phyloP scores from a whole-genome alignment of 2,113 vertebrate species.

The Alosa alosa region DNA sequence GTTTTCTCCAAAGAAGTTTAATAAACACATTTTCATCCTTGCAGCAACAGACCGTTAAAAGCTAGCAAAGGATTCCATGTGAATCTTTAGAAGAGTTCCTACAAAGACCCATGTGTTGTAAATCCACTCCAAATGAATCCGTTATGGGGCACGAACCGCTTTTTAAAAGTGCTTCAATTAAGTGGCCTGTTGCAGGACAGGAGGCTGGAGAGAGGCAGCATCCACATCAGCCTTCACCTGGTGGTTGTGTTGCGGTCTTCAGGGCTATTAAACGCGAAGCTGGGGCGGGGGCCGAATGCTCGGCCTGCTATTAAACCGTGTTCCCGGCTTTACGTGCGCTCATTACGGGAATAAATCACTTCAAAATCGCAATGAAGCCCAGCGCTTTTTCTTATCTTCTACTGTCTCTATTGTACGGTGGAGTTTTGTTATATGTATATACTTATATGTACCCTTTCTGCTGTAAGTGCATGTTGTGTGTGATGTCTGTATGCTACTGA shows the following conservation, averaged over 20 bases:
- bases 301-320: not conserved
- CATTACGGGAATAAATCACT: not conserved
- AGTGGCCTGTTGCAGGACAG: not conserved
- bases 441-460: too few species aligned
- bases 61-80: not conserved
- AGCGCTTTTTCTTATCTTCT: too few species aligned
- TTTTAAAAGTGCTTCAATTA: not conserved
- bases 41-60: not conserved
- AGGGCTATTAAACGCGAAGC: not conserved
- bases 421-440: too few species aligned
- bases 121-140: too few species aligned
- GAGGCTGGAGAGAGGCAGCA: too few species aligned
- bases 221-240: not conserved
- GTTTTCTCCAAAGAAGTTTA: not conserved
- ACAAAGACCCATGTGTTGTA: not conserved
- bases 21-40: not conserved
- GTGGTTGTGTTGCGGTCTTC: not conserved
- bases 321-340: not conserved
- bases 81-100: not conserved
- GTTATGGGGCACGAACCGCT: not conserved
- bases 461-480: too few species aligned
- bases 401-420: too few species aligned
- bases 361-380: too few species aligned
- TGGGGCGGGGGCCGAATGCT: not conserved
- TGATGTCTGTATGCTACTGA: too few species aligned